Percentiles rank a stretch among this genome's conserved stretches.
Evolutionary conservation across 1,140 invertebrate genomes (phyloP).

Genomic region (Conus ventricosus): DNA sequence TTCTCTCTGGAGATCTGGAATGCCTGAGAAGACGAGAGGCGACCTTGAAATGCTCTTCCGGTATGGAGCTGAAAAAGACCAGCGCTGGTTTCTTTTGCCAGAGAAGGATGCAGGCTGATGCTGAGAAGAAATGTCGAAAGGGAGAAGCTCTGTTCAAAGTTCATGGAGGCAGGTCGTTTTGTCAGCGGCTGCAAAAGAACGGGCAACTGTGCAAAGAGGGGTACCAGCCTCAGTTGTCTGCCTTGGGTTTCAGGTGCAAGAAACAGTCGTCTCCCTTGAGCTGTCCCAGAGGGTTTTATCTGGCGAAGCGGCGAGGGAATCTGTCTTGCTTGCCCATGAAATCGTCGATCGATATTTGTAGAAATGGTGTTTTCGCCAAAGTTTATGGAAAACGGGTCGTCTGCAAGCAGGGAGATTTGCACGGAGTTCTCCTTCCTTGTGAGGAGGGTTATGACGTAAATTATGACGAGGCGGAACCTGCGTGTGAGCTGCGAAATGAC

Average conservation of each 20-base stretch:
- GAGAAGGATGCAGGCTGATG: not conserved
- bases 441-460: slow-evolving; percentile 24
- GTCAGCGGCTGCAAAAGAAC: not conserved
- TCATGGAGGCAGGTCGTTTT: not conserved
- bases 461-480: not conserved
- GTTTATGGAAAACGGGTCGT: slow-evolving; percentile 3
- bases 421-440: slow-evolving; percentile 27
- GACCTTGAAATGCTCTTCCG: not conserved
- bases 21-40: not conserved
- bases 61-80: slow-evolving; percentile 15
- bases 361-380: not conserved
- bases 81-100: not conserved
- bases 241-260: not conserved
- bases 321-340: not conserved
- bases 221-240: not conserved
- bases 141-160: not conserved
- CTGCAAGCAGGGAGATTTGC: slow-evolving; percentile 3
- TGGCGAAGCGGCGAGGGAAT: not conserved
- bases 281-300: not conserved
- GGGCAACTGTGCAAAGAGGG: not conserved
- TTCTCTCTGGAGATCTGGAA: not conserved
- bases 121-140: not conserved
- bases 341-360: not conserved
- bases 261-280: not conserved
- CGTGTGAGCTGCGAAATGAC: slow-evolving; percentile 21